Percentiles rank a stretch among this genome's conserved stretches.
Evolutionary conservation across 2,888 invertebrate species (phyloP).

Genomic region (Philereme vetulata): DNA sequence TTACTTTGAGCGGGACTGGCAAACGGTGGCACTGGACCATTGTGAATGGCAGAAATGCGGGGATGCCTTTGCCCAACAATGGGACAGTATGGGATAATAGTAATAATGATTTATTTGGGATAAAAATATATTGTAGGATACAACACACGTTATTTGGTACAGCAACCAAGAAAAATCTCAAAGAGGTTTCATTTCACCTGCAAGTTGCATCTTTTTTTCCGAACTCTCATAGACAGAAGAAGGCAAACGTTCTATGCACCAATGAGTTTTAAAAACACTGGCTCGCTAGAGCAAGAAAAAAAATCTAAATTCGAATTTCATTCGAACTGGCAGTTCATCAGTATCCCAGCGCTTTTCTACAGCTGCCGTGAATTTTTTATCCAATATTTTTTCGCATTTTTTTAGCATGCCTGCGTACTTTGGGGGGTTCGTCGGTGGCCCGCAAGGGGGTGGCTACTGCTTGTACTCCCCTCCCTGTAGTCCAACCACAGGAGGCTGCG

Average conservation of each 20-base stretch:
- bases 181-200: not conserved
- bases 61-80: too few species aligned
- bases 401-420: slow-evolving; percentile 65
- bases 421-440: slow-evolving; percentile 69
- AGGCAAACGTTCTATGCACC: too few species aligned
- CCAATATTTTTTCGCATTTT: slow-evolving; percentile 6
- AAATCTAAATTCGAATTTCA: not conserved
- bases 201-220: too few species aligned
- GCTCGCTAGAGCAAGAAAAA: not conserved
- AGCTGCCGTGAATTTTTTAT: slow-evolving; percentile 3
- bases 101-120: too few species aligned
- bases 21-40: too few species aligned
- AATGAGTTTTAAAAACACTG: not conserved
- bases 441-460: slow-evolving; percentile 67
- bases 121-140: too few species aligned
- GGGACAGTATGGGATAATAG: too few species aligned
- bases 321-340: slow-evolving; percentile 5
- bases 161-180: not conserved
- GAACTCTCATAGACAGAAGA: too few species aligned
- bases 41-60: too few species aligned
- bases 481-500: slow-evolving; percentile 55
- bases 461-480: slow-evolving; percentile 53
- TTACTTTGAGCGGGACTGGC: too few species aligned
- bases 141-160: too few species aligned
- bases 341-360: not conserved